Base-by-base conservation (phyloP, 2,797 vertebrate species). In the Notolabrus celidotus region DNA sequence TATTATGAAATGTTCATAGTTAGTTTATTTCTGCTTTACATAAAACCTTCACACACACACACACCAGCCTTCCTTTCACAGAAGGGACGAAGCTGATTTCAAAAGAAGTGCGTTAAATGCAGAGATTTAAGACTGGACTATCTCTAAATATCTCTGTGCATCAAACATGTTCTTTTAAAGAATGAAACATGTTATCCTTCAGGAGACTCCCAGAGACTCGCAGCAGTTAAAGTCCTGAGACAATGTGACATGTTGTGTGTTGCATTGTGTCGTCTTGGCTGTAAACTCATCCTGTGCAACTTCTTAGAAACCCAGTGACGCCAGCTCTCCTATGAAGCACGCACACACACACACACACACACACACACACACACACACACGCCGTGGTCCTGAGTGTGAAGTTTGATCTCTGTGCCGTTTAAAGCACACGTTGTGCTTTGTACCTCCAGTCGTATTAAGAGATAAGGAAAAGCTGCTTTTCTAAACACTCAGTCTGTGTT, bases 401-500 rank as follows among this genome's bases (percentile, higher is more conserved):
- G 58, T 67, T 67, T 52, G 63, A 61, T 75, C 45, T 61, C 27
- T 43, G 49, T 55, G 47, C 62, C 51, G 49, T 74, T 75, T 74
- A 64, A 77, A 82, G 72, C 52, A 67, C 47, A 62, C 65, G 56
- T 64, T 80, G 77, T 81, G 64, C 80, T 65, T 56, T 55, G 43
- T n/a, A 43, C 39, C 31, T n/a, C 29, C 53, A 34, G 19, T 2
- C 71, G 39, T 60, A 79, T 83, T 59, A 79, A 78, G 33, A 84
- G 61, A 78, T 69, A 58, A 56, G 68, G 67, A 87, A 85, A 83
- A 46, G 36, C 25, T 62, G 66, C 36, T 43, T 67, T 67, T 65
- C 80, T 83, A 86, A 86, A 87, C 80, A 91, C 50, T 23, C 53
- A 71, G 62, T 80, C 82, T 87, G 74, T 88, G 80, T 88, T 92